Conservation (phyloP, 1,140 invertebrate species). For the Mamestra configurata region DNA sequence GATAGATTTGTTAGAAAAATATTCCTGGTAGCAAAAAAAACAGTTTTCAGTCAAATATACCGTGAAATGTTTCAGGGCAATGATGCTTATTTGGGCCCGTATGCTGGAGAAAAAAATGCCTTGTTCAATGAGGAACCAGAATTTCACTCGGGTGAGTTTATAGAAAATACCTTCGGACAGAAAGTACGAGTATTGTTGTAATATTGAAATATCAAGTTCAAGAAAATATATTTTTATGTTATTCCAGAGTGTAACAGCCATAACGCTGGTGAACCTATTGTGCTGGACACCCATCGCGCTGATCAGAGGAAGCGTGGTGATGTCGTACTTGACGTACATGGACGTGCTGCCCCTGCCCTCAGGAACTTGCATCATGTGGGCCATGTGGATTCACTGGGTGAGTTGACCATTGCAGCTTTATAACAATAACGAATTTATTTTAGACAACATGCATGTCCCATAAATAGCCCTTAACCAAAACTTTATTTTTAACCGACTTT, state of each 20-base stretch:
- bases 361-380: slow-evolving; percentile 59
- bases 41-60: too few relatives aligned
- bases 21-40: too few relatives aligned
- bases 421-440: too few relatives aligned
- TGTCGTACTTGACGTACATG: slow-evolving; percentile 58
- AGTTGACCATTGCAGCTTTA: slow-evolving; percentile 35
- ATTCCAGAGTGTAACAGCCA: slow-evolving; percentile 66
- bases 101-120: slow-evolving; percentile 62
- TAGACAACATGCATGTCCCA: too few relatives aligned
- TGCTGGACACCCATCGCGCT: slow-evolving; percentile 70
- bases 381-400: slow-evolving; percentile 73
- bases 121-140: slow-evolving; percentile 56
- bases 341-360: slow-evolving; percentile 49
- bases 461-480: too few relatives aligned
- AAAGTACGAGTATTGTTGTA: too few relatives aligned
- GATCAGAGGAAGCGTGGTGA: slow-evolving; percentile 62
- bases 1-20: background rate
- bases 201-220: background rate
- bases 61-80: slow-evolving; percentile 61
- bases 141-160: slow-evolving; percentile 65
- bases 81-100: slow-evolving; percentile 71
- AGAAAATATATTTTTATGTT: slow-evolving; percentile 10
- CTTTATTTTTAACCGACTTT: too few relatives aligned
- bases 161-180: background rate
- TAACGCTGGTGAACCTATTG: slow-evolving; percentile 65